A percentile compares a stretch with the other conserved stretches of the same genome.
phyloP scores from a whole-genome alignment of 2,888 invertebrate genomes.

The Embidobia sp. region DNA sequence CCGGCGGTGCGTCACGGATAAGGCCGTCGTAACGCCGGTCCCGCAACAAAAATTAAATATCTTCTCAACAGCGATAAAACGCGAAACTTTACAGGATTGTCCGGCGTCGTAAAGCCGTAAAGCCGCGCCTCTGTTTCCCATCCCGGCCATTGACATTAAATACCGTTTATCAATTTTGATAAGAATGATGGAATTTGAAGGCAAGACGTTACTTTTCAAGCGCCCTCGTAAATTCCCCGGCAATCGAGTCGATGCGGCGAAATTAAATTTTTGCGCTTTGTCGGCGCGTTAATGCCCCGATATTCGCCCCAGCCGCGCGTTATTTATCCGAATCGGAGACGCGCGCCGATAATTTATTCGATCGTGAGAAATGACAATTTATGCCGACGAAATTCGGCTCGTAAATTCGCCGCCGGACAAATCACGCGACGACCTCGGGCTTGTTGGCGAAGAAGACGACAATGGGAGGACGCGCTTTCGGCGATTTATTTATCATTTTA shows the following conservation, averaged over 20 bases:
- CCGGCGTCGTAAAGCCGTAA: conserved; percentile 67
- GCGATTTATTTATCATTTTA: conserved; percentile 59
- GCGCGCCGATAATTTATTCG: conserved; percentile 45
- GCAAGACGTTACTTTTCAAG: conserved; percentile 22
- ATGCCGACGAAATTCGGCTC: conserved; percentile 61
- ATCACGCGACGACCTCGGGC: conserved; percentile 65
- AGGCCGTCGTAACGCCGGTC: conserved; percentile 70
- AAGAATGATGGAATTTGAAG: conserved; percentile 43
- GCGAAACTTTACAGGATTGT: conserved; percentile 72
- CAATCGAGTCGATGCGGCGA: conserved; percentile 33
- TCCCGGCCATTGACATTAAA: conserved; percentile 41
- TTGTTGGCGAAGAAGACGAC: conserved; percentile 66
- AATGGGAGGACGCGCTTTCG: conserved; percentile 47
- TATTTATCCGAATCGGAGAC: conserved; percentile 16
- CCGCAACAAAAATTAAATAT: conserved; percentile 77
- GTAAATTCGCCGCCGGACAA: conserved; percentile 61
- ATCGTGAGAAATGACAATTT: conserved; percentile 52
- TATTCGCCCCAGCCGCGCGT: conserved; percentile 45
- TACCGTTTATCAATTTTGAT: conserved; percentile 56
- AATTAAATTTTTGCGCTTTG: conserved; percentile 41
- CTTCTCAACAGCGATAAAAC: conserved; percentile 75
- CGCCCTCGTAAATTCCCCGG: conserved; percentile 42
- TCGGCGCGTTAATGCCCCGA: conserved; percentile 32
- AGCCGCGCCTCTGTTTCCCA: conserved; percentile 40
- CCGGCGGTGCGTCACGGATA: conserved; percentile 53